Evolutionary conservation across 2,113 vertebrate genomes (phyloP), one percentile per base, ranked within the genome.

Genomic region (Patagioenas fasciata): DNA sequence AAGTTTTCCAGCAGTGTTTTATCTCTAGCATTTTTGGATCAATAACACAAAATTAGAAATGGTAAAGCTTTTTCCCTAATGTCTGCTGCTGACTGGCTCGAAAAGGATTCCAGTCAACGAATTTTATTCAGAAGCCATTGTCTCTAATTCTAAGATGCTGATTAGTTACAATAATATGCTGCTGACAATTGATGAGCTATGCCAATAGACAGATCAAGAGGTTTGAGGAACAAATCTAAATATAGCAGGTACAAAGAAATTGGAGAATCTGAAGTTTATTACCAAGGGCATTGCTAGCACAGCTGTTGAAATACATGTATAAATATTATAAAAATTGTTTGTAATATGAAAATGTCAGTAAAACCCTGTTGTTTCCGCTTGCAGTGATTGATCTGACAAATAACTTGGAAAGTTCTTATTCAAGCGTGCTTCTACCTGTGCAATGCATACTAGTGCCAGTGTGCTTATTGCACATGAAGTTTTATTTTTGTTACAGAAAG

Each of bases 1-100:
- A 93, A 87, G 61, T 84, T 92, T 92, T 92, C 83, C 86, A 84
- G 73, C 31, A 47, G 64, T 54, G 64, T 88, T 90, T 94, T 88
- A 53, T 96, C 77, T 80, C 62, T 85, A 69, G 36, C 70, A 36
- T 94, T 89, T 88, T 93, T 60, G 48, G 82, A 95, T 94, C 93
- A 93, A 91, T 93, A 93, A 34, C 51, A 75, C 42, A 88, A 93
- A 93, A 91, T 89, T 90, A 91, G 78, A 78, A 73, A 80, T 56
- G 36, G 54, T 79, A 53, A 84, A 67, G 60, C 26, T 91, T 91
- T 84, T 71, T 85, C 67, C 42, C 51, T 90, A 81, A 83, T 66
- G 88, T 62, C 42, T 61, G 9, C 58, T 85, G 75, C 61, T 93
- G 91, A 81, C 13, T 62, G 44, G 31, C 47, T 82, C 61, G 69